phyloP scores from a whole-genome alignment of 1,140 invertebrate genomes.

The Calephelis virginiensis region DNA sequence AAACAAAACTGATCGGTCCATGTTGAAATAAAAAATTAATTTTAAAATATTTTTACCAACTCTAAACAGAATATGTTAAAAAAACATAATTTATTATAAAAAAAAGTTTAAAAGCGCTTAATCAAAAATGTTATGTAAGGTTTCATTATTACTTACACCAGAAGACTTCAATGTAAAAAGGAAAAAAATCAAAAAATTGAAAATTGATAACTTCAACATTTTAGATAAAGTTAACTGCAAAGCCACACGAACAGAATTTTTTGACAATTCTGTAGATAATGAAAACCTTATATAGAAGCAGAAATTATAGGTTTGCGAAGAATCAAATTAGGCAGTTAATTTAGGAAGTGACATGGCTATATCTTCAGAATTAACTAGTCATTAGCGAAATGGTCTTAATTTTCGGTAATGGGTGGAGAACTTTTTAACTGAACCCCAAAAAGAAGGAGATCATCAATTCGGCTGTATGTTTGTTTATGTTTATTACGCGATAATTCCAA shows the following conservation, averaged over 20 bases:
- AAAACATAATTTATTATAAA: too few relatives aligned
- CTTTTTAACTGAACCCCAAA: too few relatives aligned
- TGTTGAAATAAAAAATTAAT: too few relatives aligned
- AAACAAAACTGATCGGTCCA: too few relatives aligned
- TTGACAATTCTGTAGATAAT: neutral
- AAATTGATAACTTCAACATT: slow-evolving; percentile 4
- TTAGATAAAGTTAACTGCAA: neutral
- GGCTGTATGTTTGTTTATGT: too few relatives aligned
- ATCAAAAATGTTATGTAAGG: too few relatives aligned
- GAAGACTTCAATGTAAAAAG: neutral
- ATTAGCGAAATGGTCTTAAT: neutral
- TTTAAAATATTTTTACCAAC: too few relatives aligned
- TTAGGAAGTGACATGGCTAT: neutral
- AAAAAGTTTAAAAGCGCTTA: too few relatives aligned
- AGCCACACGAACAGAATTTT: neutral
- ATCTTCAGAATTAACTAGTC: neutral
- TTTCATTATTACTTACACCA: neutral
- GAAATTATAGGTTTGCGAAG: neutral
- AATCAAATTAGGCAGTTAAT: neutral
- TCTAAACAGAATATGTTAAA: too few relatives aligned
- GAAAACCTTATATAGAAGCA: neutral
- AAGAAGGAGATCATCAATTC: too few relatives aligned
- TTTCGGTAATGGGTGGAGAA: neutral
- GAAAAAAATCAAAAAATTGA: neutral
- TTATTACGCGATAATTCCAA: too few relatives aligned